Conservation (phyloP, 2,113 vertebrate species). For the Mobula hypostoma region DNA sequence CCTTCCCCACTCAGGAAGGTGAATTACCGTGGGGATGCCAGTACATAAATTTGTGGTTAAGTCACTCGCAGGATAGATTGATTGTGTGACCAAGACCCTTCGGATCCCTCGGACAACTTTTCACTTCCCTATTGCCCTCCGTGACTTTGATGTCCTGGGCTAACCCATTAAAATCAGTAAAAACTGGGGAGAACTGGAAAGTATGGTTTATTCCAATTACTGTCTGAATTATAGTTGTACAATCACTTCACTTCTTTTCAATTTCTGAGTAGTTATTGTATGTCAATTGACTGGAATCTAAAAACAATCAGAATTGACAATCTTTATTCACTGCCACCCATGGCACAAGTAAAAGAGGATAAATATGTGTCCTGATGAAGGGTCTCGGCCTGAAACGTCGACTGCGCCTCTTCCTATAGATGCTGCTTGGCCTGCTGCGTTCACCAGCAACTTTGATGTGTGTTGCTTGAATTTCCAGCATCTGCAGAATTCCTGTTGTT, state of each 20-base stretch:
- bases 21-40: not conserved
- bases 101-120: not conserved
- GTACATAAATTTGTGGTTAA: not conserved
- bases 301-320: not conserved
- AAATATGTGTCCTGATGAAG: not conserved
- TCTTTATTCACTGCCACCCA: not conserved
- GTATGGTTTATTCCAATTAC: not conserved
- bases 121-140: not conserved
- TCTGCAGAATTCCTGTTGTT: too few species aligned
- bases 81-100: not conserved
- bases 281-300: not conserved
- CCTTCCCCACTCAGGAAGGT: not conserved
- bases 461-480: too few species aligned
- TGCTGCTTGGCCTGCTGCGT: too few species aligned
- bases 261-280: not conserved
- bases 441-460: too few species aligned
- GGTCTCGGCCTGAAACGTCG: too few species aligned
- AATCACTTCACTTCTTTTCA: not conserved
- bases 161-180: not conserved
- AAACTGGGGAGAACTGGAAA: not conserved
- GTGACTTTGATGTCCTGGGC: not conserved
- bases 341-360: not conserved
- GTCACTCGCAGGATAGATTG: not conserved
- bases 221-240: not conserved
- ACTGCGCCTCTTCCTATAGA: too few species aligned